A percentile compares a stretch with the other conserved stretches of the same genome.
These are phyloP conservation scores for Chymomyza amoena DNA, from an alignment of 2,888 invertebrate genomes.

Conservation along the genomic window DNA sequence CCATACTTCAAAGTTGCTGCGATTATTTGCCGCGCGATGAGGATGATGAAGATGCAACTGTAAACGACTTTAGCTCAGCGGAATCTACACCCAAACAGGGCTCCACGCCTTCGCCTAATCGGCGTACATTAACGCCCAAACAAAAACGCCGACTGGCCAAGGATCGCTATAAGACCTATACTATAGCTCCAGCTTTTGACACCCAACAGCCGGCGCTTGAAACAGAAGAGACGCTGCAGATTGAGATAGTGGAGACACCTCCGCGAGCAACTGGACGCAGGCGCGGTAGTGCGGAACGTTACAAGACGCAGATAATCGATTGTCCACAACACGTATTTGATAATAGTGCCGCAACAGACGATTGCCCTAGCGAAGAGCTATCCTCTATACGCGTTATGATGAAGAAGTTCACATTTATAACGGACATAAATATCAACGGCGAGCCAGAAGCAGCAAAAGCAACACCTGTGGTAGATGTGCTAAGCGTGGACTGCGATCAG, in stretches of 20 bases:
- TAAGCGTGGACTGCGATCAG: slow-evolving; percentile 81
- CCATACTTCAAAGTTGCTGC: slow-evolving; percentile 81
- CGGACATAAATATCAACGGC: slow-evolving; percentile 76
- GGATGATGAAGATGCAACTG: slow-evolving; percentile 77
- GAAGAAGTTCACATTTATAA: slow-evolving; percentile 74
- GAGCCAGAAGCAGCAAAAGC: slow-evolving; percentile 70
- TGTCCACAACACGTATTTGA: slow-evolving; percentile 52
- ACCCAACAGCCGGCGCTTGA: slow-evolving; percentile 58
- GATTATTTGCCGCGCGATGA: slow-evolving; percentile 77
- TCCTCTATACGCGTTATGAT: slow-evolving; percentile 75
- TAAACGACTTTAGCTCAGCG: slow-evolving; percentile 84
- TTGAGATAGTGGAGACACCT: slow-evolving; percentile 74
- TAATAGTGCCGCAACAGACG: slow-evolving; percentile 25
- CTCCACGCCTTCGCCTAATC: slow-evolving; percentile 60
- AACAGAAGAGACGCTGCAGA: slow-evolving; percentile 73
- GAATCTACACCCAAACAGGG: slow-evolving; percentile 87
- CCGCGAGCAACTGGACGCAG: slow-evolving; percentile 52
- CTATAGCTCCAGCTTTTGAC: slow-evolving; percentile 84
- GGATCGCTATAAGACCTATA: slow-evolving; percentile 91
- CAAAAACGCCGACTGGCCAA: slow-evolving; percentile 87
- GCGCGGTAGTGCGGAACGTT: slow-evolving; percentile 82
- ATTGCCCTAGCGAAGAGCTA: slow-evolving; percentile 58
- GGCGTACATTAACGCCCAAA: slow-evolving; percentile 84
- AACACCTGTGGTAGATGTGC: slow-evolving; percentile 63
- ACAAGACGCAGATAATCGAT: slow-evolving; percentile 84